phyloP scores from a whole-genome alignment of 2,888 invertebrate species.

The Nephrotoma flavescens region DNA sequence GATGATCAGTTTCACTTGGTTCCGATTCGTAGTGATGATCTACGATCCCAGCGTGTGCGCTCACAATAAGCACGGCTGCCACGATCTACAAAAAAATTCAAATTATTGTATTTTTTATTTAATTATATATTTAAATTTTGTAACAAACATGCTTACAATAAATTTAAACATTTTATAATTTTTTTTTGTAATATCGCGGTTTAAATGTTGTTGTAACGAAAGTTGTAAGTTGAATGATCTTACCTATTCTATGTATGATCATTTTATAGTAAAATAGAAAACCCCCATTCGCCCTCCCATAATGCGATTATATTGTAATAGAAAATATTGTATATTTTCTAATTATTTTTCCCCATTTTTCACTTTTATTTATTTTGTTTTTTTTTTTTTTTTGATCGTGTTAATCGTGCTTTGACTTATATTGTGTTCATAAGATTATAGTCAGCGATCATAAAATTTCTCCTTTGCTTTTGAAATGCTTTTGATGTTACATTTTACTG shows the following conservation, averaged over 20 bases:
- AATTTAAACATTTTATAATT: conserved; percentile 10
- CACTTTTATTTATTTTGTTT: neutral
- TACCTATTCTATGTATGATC: neutral
- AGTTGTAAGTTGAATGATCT: neutral
- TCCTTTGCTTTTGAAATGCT: neutral
- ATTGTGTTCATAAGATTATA: neutral
- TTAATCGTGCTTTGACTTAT: neutral
- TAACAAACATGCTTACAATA: conserved; percentile 8
- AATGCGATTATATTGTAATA: neutral
- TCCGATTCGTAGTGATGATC: conserved; percentile 18
- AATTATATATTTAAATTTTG: neutral
- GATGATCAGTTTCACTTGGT: conserved; percentile 36
- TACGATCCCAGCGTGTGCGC: conserved; percentile 10
- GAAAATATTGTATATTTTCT: neutral
- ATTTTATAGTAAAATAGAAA: neutral
- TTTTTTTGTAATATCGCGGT: neutral
- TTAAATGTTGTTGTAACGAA: neutral
- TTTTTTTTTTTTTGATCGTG: neutral
- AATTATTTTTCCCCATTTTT: neutral
- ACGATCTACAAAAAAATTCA: neutral
- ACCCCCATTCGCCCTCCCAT: neutral
- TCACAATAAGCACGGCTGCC: neutral
- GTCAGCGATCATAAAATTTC: neutral
- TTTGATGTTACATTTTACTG: too few species aligned
- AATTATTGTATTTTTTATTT: neutral